Conservation (phyloP, 2,113 vertebrate genomes). For the Rattus rattus region DNA sequence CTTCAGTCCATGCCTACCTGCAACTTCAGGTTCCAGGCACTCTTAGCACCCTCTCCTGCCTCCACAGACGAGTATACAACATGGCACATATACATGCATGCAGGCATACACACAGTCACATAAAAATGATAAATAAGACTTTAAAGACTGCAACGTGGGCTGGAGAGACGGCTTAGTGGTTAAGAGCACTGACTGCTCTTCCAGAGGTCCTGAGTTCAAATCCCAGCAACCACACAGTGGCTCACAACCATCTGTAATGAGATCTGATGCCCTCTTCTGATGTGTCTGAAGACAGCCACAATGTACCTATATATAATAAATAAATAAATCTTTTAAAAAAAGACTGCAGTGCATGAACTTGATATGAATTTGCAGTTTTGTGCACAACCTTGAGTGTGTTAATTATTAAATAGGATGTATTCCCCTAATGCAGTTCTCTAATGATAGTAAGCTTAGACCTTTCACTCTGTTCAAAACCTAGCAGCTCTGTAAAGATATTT, state of each 20-base stretch:
- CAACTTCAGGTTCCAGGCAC: not conserved
- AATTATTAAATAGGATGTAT: not conserved
- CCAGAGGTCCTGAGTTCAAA: too few relatives aligned
- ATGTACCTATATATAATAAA: too few relatives aligned
- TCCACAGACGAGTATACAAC: not conserved
- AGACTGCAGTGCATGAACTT: not conserved
- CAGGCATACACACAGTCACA: too few relatives aligned
- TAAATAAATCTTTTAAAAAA: not conserved
- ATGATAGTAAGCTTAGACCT: not conserved
- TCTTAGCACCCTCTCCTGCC: not conserved
- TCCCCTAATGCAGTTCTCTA: not conserved
- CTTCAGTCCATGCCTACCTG: too few relatives aligned
- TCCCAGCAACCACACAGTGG: too few relatives aligned
- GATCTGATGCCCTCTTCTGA: too few relatives aligned
- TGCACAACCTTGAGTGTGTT: not conserved
- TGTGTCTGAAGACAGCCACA: too few relatives aligned
- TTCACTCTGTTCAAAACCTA: not conserved
- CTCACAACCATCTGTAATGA: too few relatives aligned
- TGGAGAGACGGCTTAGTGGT: too few relatives aligned
- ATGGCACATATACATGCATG: too few relatives aligned
- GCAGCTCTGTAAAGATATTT: not conserved
- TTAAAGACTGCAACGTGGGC: not conserved
- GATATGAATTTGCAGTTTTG: not conserved
- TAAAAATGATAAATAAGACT: not conserved
- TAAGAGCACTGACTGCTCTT: too few relatives aligned